These are phyloP conservation scores for Acanthosepion pharaonis DNA, from an alignment of 2,888 invertebrate species.

Conservation along the genomic window DNA sequence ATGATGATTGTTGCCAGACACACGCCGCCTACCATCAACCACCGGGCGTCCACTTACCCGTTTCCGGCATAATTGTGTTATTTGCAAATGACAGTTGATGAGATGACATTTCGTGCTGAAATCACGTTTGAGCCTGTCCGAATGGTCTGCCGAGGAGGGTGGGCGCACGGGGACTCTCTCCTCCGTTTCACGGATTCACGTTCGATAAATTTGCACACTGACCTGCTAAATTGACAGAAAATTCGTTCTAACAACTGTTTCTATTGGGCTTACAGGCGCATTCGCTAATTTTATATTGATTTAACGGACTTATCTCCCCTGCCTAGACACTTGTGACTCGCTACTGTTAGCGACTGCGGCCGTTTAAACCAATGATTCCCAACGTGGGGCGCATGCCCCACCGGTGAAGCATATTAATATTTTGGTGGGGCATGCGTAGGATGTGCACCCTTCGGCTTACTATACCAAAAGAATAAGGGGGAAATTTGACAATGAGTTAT, in stretches of 20 bases:
- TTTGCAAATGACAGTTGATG: background rate
- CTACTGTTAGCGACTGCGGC: background rate
- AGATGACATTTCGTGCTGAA: constrained; percentile 33
- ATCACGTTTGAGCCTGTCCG: background rate
- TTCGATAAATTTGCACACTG: background rate
- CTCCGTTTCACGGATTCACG: background rate
- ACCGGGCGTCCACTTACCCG: background rate
- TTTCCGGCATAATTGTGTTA: constrained; percentile 11
- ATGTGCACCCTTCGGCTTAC: no score
- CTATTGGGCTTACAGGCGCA: background rate
- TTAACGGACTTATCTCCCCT: background rate
- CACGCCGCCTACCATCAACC: no score
- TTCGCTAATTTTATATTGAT: background rate
- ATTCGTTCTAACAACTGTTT: background rate
- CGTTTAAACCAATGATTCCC: no score
- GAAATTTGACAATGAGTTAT: no score
- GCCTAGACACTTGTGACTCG: background rate
- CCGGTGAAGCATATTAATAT: no score
- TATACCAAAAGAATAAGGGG: no score
- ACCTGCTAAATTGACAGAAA: background rate
- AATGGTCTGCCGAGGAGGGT: background rate
- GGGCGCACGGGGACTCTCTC: background rate
- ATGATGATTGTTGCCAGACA: no score
- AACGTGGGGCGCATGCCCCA: no score
- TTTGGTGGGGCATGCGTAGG: no score